phyloP scores from a whole-genome alignment of 2,888 invertebrate species.

The Epinotia bilunana region DNA sequence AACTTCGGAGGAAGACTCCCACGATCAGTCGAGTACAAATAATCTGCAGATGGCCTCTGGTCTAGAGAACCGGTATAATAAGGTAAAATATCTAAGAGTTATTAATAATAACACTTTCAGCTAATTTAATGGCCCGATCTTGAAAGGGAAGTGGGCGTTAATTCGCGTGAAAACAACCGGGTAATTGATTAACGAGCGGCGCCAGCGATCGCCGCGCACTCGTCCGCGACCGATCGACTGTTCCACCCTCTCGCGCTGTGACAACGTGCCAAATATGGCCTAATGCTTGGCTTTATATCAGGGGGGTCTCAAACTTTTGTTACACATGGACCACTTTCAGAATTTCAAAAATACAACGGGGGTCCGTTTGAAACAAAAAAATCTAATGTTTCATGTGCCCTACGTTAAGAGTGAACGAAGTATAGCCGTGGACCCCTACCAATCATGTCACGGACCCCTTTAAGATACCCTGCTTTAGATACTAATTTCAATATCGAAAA shows the following conservation, averaged over 20 bases:
- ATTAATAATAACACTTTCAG: constrained; percentile 32
- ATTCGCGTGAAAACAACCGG: constrained; percentile 72
- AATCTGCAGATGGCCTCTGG: background rate
- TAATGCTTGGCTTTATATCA: background rate
- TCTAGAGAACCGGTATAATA: background rate
- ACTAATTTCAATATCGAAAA: too few species aligned
- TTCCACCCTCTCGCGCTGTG: background rate
- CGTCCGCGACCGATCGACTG: constrained; percentile 23
- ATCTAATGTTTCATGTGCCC: too few species aligned
- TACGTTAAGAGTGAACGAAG: too few species aligned
- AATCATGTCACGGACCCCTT: too few species aligned
- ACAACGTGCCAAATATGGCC: constrained; percentile 3
- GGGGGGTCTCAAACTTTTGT: too few species aligned
- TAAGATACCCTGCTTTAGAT: background rate
- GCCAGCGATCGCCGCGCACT: constrained; percentile 49
- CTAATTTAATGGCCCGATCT: constrained; percentile 46
- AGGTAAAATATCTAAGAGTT: background rate
- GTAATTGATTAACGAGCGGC: constrained; percentile 68
- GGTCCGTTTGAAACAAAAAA: too few species aligned
- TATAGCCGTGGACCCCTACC: too few species aligned
- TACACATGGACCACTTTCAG: too few species aligned
- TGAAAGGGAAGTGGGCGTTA: constrained; percentile 58
- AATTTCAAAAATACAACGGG: too few species aligned
- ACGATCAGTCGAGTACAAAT: background rate
- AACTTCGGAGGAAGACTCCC: background rate